Evolutionary conservation across 2,888 invertebrate genomes (phyloP), one percentile per base, ranked within the genome.

Genomic region (Leucophenga maculata): DNA sequence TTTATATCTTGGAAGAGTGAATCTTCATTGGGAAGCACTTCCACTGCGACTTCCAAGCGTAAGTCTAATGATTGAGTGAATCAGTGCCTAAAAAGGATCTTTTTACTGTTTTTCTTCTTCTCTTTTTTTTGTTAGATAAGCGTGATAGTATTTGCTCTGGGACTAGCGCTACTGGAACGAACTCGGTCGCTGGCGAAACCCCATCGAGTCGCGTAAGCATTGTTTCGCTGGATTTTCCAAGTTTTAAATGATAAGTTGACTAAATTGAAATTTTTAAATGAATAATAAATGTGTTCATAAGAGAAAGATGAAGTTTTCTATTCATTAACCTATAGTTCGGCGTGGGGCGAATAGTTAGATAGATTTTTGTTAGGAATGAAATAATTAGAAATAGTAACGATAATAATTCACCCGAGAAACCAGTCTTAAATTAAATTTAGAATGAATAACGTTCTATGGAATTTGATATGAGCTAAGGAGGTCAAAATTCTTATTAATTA

Each of bases 1-100:
- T 77, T 79, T 20, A 72, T 82, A 0, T 85, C 86, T 1, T 87
- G 85, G 76, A 85, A 85, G 46, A 86, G 84, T 57, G 82, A 85
- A n/a, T 78, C 80, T 0, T 83, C 82, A 13, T 75, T 74, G 20
- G 78, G 75, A 13, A 39, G 39, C 39, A 39, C 39, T 1, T 39
- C 39, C 39, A 39, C 39, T 8, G 39, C 39, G 11, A 11, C 11
- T 1, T 39, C 39, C 9, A 84, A 77, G 64, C 87, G 87, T 79
- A 71, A 70, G 72, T n/a, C 22, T 8, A 11, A 0, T 39, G 11
- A 3, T 1, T 39, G 39, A 39, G 39, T 9, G 8, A 1, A 39
- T 39, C 72, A 72, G 32, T 13, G 14, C 8, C 16, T n/a, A 13
- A 68, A 62, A 55, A 55, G 22, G 14, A 11, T 22, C 1, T 31